phyloP scores from a whole-genome alignment of 2,888 invertebrate genomes.

The Aethes cnicana region DNA sequence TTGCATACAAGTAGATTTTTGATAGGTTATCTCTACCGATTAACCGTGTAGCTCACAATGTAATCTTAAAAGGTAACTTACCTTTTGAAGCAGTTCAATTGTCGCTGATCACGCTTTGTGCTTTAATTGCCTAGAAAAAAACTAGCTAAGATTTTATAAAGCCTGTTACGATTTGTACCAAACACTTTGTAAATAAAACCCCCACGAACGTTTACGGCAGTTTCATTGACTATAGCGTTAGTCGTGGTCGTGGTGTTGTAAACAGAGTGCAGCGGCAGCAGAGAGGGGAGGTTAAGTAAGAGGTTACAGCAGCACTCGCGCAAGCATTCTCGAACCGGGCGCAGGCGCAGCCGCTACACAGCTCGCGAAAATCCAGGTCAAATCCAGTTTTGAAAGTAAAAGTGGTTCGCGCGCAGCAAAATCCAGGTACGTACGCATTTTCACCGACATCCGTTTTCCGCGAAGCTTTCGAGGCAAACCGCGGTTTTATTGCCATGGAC shows the following conservation, averaged over 20 bases:
- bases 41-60: too few relatives aligned
- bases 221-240: slow-evolving; percentile 19
- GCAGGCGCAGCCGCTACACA: slow-evolving; percentile 57
- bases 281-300: slow-evolving; percentile 72
- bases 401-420: slow-evolving; percentile 52
- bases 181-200: slow-evolving; percentile 23
- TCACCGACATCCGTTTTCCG: slow-evolving; percentile 46
- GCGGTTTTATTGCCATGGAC: slow-evolving; percentile 44
- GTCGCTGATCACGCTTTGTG: too few relatives aligned
- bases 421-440: slow-evolving; percentile 70
- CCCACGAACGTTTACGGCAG: not conserved
- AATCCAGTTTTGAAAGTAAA: slow-evolving; percentile 58
- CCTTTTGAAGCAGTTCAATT: too few relatives aligned
- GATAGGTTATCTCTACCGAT: too few relatives aligned
- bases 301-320: slow-evolving; percentile 67
- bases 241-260: slow-evolving; percentile 5
- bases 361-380: slow-evolving; percentile 63
- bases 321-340: slow-evolving; percentile 66
- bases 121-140: too few relatives aligned
- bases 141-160: too few relatives aligned
- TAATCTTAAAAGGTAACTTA: too few relatives aligned
- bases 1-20: too few relatives aligned
- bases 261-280: slow-evolving; percentile 46
- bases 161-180: slow-evolving; percentile 10
- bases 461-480: slow-evolving; percentile 41